Evolutionary conservation across 2,888 invertebrate species (phyloP).

Genomic region (Clusia tigrina): DNA sequence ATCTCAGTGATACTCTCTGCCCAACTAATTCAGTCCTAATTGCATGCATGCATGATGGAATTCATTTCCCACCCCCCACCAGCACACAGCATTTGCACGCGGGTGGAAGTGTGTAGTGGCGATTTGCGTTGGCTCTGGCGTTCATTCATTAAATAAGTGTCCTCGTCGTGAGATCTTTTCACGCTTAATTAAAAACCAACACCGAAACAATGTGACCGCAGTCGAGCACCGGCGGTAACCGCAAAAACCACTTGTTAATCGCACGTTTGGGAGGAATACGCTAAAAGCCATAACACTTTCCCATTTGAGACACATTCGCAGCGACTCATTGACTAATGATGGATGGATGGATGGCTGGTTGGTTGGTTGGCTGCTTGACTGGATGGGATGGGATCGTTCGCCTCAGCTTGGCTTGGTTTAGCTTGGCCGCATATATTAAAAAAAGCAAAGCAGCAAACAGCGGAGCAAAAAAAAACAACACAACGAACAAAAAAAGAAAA

Average conservation of each 20-base stretch:
- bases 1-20: too few species aligned
- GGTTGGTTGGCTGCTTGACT: too few species aligned
- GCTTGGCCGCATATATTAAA: constrained; percentile 9
- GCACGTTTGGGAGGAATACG: constrained; percentile 40
- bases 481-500: constrained; percentile 53
- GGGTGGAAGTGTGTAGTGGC: too few species aligned
- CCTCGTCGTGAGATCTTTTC: constrained; percentile 39
- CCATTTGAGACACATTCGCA: constrained; percentile 2
- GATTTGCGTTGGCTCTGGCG: too few species aligned
- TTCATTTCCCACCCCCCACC: too few species aligned
- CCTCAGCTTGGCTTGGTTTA: neutral
- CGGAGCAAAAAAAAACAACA: constrained; percentile 36
- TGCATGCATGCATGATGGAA: too few species aligned
- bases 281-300: constrained; percentile 28
- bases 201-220: neutral
- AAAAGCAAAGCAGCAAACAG: constrained; percentile 12
- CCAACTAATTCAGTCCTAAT: too few species aligned
- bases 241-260: constrained; percentile 50
- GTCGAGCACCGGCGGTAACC: constrained; percentile 33
- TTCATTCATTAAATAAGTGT: neutral
- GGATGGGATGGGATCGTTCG: constrained; percentile 26
- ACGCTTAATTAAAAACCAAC: constrained; percentile 49
- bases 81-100: too few species aligned
- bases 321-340: constrained; percentile 57
- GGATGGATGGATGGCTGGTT: constrained; percentile 37